Percentiles rank a stretch among this genome's conserved stretches.
Evolutionary conservation across 2,888 invertebrate species (phyloP).

Genomic region (Drosophila anomelani): DNA sequence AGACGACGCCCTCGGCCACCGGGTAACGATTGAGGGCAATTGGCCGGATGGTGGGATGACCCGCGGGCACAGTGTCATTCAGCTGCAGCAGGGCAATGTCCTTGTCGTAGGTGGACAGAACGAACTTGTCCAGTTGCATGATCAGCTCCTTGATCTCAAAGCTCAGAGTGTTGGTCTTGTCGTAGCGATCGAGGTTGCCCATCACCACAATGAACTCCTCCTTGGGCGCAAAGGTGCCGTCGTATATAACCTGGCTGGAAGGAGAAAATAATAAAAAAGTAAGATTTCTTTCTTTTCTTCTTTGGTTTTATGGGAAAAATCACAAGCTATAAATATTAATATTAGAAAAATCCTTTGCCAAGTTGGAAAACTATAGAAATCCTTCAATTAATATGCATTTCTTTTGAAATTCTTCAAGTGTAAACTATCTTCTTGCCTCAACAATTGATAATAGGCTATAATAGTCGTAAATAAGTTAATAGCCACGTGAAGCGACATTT

Average conservation of each 20-base stretch:
- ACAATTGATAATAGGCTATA: constrained; percentile 5
- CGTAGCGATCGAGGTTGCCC: constrained; percentile 82
- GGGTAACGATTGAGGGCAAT: constrained; percentile 65
- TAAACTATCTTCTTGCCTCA: background rate
- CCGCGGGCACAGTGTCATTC: constrained; percentile 70
- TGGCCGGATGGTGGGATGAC: constrained; percentile 77
- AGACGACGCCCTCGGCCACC: constrained; percentile 59
- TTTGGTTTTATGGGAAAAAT: too few relatives aligned
- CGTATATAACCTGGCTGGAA: constrained; percentile 51
- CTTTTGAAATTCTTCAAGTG: background rate
- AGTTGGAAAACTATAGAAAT: background rate
- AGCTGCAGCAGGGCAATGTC: constrained; percentile 80
- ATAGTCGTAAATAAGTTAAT: constrained; percentile 4
- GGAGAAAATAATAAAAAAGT: background rate
- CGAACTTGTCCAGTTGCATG: constrained; percentile 63
- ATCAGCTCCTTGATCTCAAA: constrained; percentile 67
- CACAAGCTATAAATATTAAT: background rate
- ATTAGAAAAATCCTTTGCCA: background rate
- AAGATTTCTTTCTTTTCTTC: too few relatives aligned
- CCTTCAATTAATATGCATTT: background rate
- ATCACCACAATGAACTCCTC: constrained; percentile 78
- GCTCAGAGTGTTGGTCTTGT: constrained; percentile 66
- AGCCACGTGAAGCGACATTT: constrained; percentile 1
- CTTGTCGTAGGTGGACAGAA: constrained; percentile 66
- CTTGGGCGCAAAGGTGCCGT: constrained; percentile 64